Evolutionary conservation across 2,113 vertebrate genomes (phyloP), one percentile per base, ranked within the genome.

Genomic region (Motacilla tschutschensis): DNA sequence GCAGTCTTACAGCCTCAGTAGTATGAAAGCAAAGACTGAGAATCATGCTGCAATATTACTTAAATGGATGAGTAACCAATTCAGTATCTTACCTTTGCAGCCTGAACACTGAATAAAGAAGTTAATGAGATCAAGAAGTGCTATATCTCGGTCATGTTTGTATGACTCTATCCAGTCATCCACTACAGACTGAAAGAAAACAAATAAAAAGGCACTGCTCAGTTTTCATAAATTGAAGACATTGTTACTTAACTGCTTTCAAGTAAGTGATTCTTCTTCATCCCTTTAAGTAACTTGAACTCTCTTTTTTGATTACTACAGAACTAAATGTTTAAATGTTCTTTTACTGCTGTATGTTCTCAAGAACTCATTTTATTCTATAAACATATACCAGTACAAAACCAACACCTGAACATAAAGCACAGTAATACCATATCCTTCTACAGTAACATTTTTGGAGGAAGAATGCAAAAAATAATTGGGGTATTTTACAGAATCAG

Each of bases 91-190:
- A 99, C 99, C 99, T 99, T 99, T 99, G 94, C 99, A 99, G 93
- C 99, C 99, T 75, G 99, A 99, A 96, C 99, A 99, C 97, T 99
- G 99, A 96, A 99, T 99, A 94, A 99, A 99, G 96, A 99, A 99
- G 96, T 99, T 99, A 96, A 99, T 99, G 94, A 99, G 98, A 96
- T 99, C 99, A 96, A 99, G 97, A 78, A 99, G 98, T 57, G 99
- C 99, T 93, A 98, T 97, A 97, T 99, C 99, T 95, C 98, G 96
- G 95, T 99, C 98, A 89, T 98, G 98, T 96, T 99, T 99, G 96
- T 99, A 99, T 53, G 99, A 98, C 90, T 99, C 99, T 93, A 99
- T 99, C 99, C 99, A 99, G 95, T 99, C 99, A 97, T 99, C 99
- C 79, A 99, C 98, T 38, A 99, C 98, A 92, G 99, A 99, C 99